Conservation (phyloP, 2,797 vertebrate genomes). For the Pipistrellus nathusii region DNA sequence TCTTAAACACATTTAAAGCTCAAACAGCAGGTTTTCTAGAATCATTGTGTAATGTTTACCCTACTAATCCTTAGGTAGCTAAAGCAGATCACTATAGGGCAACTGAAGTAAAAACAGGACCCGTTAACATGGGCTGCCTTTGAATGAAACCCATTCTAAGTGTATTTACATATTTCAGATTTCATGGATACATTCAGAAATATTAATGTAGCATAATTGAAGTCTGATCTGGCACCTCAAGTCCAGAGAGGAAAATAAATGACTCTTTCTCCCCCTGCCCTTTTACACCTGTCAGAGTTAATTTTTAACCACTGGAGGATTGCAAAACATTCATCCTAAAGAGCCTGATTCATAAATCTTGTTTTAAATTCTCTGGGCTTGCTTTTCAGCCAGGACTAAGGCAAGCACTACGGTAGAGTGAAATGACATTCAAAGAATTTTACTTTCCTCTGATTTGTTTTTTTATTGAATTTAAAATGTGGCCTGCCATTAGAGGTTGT, state of each 20-base stretch:
- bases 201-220: constrained; percentile 72
- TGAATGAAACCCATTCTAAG: constrained; percentile 63
- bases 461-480: constrained; percentile 68
- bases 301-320: constrained; percentile 74
- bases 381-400: constrained; percentile 67
- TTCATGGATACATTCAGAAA: constrained; percentile 68
- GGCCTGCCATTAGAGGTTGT: constrained; percentile 66
- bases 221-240: constrained; percentile 70
- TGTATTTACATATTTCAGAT: constrained; percentile 72
- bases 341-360: constrained; percentile 76
- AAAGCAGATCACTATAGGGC: constrained; percentile 36
- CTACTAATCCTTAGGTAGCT: neutral
- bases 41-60: neutral
- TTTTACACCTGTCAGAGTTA: constrained; percentile 78
- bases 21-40: constrained; percentile 29
- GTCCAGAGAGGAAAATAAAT: constrained; percentile 69
- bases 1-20: constrained; percentile 26
- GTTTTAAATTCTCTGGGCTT: constrained; percentile 67
- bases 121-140: constrained; percentile 8
- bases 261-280: constrained; percentile 53
- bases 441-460: constrained; percentile 68
- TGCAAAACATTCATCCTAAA: constrained; percentile 76
- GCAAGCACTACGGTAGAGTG: constrained; percentile 56
- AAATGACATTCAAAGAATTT: constrained; percentile 73
- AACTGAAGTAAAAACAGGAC: constrained; percentile 40